phyloP scores from a whole-genome alignment of 2,888 invertebrate genomes.

The Julus scandinavius region DNA sequence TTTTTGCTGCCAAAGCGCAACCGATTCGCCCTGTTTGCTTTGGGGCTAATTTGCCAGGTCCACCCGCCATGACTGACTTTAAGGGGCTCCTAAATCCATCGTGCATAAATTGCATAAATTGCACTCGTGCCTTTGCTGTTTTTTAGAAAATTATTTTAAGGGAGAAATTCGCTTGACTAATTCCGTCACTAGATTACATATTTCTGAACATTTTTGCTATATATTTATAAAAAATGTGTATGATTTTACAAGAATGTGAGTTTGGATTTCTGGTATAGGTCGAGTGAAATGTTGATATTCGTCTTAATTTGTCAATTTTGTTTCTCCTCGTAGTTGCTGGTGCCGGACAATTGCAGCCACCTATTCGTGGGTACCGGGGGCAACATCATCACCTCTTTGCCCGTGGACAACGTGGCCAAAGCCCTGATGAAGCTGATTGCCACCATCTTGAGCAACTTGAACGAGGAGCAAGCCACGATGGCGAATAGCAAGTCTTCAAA shows the following conservation, averaged over 20 bases:
- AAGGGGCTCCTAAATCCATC: too few relatives aligned
- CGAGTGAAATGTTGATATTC: neutral
- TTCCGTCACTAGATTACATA: too few relatives aligned
- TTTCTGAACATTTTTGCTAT: too few relatives aligned
- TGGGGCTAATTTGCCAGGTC: neutral
- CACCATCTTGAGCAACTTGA: constrained; percentile 37
- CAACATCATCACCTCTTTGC: constrained; percentile 62
- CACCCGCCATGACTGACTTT: neutral
- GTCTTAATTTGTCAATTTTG: neutral
- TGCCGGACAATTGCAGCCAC: constrained; percentile 63
- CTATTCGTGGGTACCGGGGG: constrained; percentile 59
- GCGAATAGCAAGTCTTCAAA: neutral
- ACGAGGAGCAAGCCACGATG: neutral
- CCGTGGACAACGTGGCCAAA: constrained; percentile 65
- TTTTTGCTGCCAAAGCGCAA: neutral
- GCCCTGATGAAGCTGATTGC: constrained; percentile 54
- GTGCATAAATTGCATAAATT: too few relatives aligned
- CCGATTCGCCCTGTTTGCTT: neutral
- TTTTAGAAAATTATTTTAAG: too few relatives aligned
- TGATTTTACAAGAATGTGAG: neutral
- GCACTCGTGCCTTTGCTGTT: too few relatives aligned
- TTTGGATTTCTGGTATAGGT: neutral
- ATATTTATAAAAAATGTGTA: too few relatives aligned
- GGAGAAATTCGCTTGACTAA: too few relatives aligned
- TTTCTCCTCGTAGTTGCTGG: constrained; percentile 61